phyloP scores from a whole-genome alignment of 1,140 invertebrate genomes.

The Danaus plexippus region DNA sequence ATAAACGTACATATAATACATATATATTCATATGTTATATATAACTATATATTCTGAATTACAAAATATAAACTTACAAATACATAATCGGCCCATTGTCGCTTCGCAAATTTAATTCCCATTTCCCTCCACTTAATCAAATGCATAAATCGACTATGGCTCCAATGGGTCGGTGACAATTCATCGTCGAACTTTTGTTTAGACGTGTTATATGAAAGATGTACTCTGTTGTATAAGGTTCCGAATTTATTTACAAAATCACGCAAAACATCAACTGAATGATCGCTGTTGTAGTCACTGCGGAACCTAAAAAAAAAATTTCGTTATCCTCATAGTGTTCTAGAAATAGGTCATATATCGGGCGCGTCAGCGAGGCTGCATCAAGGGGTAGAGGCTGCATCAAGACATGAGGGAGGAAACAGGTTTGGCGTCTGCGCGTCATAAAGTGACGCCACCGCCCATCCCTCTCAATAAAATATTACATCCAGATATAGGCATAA shows the following conservation, averaged over 20 bases:
- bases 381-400: no score
- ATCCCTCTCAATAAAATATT: no score
- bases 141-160: constrained; percentile 81
- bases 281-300: constrained; percentile 91
- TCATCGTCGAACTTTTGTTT: constrained; percentile 74
- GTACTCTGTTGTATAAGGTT: constrained; percentile 80
- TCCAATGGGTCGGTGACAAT: constrained; percentile 81
- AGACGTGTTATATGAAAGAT: constrained; percentile 63
- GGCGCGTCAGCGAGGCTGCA: no score
- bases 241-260: constrained; percentile 79
- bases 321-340: not conserved
- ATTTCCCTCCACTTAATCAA: constrained; percentile 87
- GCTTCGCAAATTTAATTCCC: constrained; percentile 80
- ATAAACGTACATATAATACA: constrained; percentile 37
- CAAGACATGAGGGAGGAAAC: no score
- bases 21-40: not conserved
- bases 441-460: no score
- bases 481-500: no score
- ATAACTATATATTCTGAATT: not conserved
- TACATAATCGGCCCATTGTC: constrained; percentile 52
- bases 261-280: constrained; percentile 80
- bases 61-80: constrained; percentile 39
- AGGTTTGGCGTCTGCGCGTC: no score
- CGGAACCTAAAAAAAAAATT: constrained; percentile 78
- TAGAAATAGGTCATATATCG: not conserved